Evolutionary conservation across 2,797 vertebrate species (phyloP).

Genomic region (Podarcis siculus): DNA sequence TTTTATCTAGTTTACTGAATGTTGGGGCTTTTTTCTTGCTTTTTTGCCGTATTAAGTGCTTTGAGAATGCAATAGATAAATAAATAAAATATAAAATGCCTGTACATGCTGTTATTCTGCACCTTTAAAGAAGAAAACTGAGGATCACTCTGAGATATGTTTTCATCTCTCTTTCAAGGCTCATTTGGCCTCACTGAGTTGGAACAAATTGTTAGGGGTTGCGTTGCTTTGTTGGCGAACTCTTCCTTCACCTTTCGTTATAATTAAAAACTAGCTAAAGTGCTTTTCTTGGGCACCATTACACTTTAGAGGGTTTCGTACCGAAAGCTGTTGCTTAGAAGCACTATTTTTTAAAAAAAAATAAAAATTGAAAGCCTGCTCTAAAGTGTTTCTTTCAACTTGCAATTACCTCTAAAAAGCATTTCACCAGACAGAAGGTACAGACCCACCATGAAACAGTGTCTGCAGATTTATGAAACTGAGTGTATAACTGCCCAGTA

Average conservation of each 20-base stretch:
- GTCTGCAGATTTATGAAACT: not conserved
- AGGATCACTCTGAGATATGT: not conserved
- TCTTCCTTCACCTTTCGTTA: slow-evolving; percentile 14
- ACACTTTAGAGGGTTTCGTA: not conserved
- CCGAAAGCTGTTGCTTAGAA: slow-evolving; percentile 2
- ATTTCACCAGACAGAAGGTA: not conserved
- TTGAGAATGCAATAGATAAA: no score
- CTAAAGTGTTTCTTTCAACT: not conserved
- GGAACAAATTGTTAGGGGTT: not conserved
- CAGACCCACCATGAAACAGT: not conserved
- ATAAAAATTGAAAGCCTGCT: not conserved
- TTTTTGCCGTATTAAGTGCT: no score
- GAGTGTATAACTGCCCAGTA: not conserved
- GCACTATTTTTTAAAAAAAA: not conserved
- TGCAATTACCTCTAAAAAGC: not conserved
- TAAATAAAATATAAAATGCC: no score
- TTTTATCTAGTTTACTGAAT: no score
- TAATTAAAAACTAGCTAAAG: slow-evolving; percentile 12
- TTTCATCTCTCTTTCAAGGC: slow-evolving; percentile 6
- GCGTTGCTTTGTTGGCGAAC: slow-evolving; percentile 4
- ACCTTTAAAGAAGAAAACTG: not conserved
- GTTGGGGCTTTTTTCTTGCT: no score
- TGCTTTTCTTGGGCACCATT: not conserved
- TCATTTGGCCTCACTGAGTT: slow-evolving; percentile 12
- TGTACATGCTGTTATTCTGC: not conserved